Conservation (phyloP, 2,888 invertebrate genomes). For the Cosmia trapezina region DNA sequence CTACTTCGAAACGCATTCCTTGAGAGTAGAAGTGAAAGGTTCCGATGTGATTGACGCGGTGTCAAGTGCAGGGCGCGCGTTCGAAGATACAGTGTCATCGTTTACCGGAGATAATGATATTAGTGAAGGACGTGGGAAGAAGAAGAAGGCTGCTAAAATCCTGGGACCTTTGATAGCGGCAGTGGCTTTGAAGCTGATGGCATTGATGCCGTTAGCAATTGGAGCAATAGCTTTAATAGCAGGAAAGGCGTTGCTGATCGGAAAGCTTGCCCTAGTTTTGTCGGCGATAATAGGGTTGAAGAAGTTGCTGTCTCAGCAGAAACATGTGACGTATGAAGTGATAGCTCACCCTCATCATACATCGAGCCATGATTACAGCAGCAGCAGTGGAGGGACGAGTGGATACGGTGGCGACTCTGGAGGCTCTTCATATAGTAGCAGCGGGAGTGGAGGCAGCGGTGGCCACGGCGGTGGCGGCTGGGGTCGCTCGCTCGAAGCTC, state of each 20-base stretch:
- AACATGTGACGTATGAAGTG: conserved; percentile 96
- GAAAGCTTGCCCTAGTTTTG: conserved; percentile 95
- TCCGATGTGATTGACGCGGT: conserved; percentile 95
- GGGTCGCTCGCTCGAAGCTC: conserved; percentile 94
- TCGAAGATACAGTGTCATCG: conserved; percentile 93
- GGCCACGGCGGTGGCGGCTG: conserved; percentile 90
- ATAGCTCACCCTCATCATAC: conserved; percentile 95
- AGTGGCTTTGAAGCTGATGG: conserved; percentile 94
- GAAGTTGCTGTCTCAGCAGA: conserved; percentile 95
- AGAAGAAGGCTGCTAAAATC: conserved; percentile 95
- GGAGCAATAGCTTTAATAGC: conserved; percentile 96
- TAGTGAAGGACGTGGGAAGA: conserved; percentile 94
- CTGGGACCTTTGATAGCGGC: conserved; percentile 94
- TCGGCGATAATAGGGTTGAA: conserved; percentile 96
- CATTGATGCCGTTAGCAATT: conserved; percentile 94
- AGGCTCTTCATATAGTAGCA: conserved; percentile 85
- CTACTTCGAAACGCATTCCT: conserved; percentile 95
- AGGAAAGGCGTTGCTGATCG: conserved; percentile 95
- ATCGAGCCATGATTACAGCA: conserved; percentile 91
- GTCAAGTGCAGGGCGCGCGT: conserved; percentile 94
- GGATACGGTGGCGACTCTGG: conserved; percentile 92
- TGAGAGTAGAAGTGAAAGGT: conserved; percentile 96
- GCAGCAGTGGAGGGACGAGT: conserved; percentile 84
- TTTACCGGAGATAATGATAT: conserved; percentile 90
- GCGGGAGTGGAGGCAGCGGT: conserved; percentile 87